phyloP scores from a whole-genome alignment of 2,797 vertebrate species.

The Lateolabrax maculatus region DNA sequence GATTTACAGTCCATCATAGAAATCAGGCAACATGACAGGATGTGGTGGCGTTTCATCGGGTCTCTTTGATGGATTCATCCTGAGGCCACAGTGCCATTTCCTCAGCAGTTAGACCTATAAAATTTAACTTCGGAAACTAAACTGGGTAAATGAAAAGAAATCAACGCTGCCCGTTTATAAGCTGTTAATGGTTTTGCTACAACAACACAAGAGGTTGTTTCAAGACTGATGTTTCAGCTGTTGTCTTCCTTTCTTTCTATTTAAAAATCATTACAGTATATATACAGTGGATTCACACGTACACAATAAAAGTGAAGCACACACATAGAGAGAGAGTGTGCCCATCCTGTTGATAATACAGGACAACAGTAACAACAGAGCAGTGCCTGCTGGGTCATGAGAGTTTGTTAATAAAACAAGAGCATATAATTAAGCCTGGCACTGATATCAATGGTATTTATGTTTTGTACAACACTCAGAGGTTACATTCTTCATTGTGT shows the following conservation, averaged over 20 bases:
- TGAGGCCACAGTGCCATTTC: constrained; percentile 43
- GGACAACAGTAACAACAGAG: constrained; percentile 21
- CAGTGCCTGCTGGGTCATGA: constrained; percentile 28
- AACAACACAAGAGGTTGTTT: constrained; percentile 3
- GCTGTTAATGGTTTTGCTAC: constrained; percentile 26
- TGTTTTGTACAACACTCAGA: constrained; percentile 40
- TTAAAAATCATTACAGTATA: background rate
- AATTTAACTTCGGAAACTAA: constrained; percentile 22
- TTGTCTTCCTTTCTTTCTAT: background rate
- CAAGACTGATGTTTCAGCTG: background rate
- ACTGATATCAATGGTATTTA: constrained; percentile 13
- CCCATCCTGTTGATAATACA: constrained; percentile 7
- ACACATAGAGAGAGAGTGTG: background rate
- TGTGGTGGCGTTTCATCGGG: constrained; percentile 48
- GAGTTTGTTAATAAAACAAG: constrained; percentile 45
- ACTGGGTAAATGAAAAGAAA: constrained; percentile 27
- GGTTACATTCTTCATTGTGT: constrained; percentile 19
- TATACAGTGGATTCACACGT: background rate
- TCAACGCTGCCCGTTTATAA: constrained; percentile 8
- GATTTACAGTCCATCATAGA: constrained; percentile 62
- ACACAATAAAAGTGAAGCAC: background rate
- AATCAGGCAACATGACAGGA: constrained; percentile 50
- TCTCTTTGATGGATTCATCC: constrained; percentile 57
- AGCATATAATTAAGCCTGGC: constrained; percentile 49
- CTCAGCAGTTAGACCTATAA: constrained; percentile 25